These are phyloP conservation scores for Xestia c-nigrum DNA, from an alignment of 2,888 invertebrate genomes.

Conservation along the genomic window DNA sequence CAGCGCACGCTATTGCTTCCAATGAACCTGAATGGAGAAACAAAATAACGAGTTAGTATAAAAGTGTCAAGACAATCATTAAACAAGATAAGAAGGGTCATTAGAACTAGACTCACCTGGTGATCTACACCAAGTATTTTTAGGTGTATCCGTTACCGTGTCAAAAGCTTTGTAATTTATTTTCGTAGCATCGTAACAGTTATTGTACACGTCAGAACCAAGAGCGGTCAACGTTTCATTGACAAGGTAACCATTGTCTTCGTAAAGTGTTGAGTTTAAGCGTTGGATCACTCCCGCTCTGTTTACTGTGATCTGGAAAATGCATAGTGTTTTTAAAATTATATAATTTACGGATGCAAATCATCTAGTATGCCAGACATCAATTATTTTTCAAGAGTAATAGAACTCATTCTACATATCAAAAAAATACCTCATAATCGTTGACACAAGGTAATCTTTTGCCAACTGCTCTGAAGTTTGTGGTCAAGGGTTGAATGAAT, in stretches of 20 bases:
- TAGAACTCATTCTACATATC: background rate
- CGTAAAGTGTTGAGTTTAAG: conserved; percentile 83
- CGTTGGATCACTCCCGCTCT: conserved; percentile 87
- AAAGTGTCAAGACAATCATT: background rate
- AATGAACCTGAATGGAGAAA: conserved; percentile 78
- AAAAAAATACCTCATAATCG: conserved; percentile 84
- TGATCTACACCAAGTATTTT: conserved; percentile 77
- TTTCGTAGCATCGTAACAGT: conserved; percentile 72
- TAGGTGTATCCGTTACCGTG: conserved; percentile 76
- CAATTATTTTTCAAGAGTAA: background rate
- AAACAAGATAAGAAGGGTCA: background rate
- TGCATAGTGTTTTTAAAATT: background rate
- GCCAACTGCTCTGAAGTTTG: conserved; percentile 91
- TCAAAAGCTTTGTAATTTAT: conserved; percentile 73
- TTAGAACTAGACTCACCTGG: conserved; percentile 70
- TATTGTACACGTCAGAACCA: conserved; percentile 63
- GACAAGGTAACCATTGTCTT: conserved; percentile 84
- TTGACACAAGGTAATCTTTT: conserved; percentile 86
- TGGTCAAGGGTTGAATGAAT: conserved; percentile 91
- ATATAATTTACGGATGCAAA: background rate
- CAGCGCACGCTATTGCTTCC: conserved; percentile 90
- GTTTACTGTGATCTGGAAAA: conserved; percentile 74
- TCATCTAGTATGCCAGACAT: background rate
- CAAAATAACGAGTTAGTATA: background rate
- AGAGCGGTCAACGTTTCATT: conserved; percentile 71